Base-by-base conservation (phyloP, 2,113 vertebrate species). In the Athene noctua region DNA sequence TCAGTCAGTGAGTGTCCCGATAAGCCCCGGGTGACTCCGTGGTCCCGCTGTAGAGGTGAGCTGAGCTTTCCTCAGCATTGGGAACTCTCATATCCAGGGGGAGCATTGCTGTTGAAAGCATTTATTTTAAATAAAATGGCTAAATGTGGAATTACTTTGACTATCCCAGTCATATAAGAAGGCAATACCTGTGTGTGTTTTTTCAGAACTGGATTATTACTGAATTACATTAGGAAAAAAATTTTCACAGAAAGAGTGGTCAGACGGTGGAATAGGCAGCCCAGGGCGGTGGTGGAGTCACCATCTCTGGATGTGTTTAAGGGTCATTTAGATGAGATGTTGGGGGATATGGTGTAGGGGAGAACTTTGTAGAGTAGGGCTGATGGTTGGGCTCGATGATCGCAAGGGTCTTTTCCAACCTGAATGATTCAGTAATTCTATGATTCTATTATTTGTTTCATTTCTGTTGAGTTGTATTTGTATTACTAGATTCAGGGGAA, bases 31-130 rank as follows among this genome's bases (percentile, higher is more conserved):
- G 13, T 2, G 3, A 18, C 30, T 5, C 26, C 8, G 0, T 3
- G 2, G 11, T 25, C 61, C 54, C 9, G 4, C 47, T n/a, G 14
- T 20, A 38, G 54, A 21, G 16, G 15, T 18, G 13, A 10, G 9
- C 20, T 6, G 54, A 13, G 32, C 3, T 4, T 18, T 10, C 3
- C 23, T 77, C 25, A 20, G 1, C 49, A 0, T 4, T 13, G 38
- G 15, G 42, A 16, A 17, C 2, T n/a, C 27, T 8, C 1, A 3
- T 73, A 86, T 29, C n/a, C 34, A 11, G 4, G 18, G 51, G 34
- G 8, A 70, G 3, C 18, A 11, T 5, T 54, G 30, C 51, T 66
- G 12, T 40, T 14, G 13, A 59, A 59, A 72, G 27, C 14, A 9
- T 40, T 55, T 12, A 2, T 47, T 65, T 32, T 7, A 22, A 44